Evolutionary conservation across 2,888 invertebrate genomes (phyloP).

Genomic region (Acleris literana): DNA sequence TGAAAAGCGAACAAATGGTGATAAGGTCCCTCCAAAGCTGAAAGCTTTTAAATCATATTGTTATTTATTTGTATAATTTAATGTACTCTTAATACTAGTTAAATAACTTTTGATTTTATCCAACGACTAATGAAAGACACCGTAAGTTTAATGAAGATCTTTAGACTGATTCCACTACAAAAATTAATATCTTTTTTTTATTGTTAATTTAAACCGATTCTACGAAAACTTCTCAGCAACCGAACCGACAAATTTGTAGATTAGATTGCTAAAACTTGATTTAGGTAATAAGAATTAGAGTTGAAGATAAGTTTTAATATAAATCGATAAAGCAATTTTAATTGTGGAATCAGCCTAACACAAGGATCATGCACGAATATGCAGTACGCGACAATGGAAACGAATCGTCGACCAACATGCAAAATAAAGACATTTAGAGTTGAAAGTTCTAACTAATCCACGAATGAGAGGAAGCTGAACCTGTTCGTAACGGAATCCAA

Average conservation of each 20-base stretch:
- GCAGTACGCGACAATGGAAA: conserved; percentile 60
- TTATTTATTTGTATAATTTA: conserved; percentile 8
- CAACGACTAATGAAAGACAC: conserved; percentile 32
- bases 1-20: conserved; percentile 14
- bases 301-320: not conserved
- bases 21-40: conserved; percentile 27
- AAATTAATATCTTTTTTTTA: not conserved
- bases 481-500: conserved; percentile 46
- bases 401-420: conserved; percentile 53
- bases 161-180: conserved; percentile 29
- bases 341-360: conserved; percentile 53
- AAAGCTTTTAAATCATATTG: conserved; percentile 15
- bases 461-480: conserved; percentile 46
- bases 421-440: conserved; percentile 52
- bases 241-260: too few species aligned
- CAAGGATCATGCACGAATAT: conserved; percentile 66
- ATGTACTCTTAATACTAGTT: conserved; percentile 42
- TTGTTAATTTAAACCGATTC: too few species aligned
- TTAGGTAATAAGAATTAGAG: too few species aligned
- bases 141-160: conserved; percentile 32
- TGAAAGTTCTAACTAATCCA: conserved; percentile 45
- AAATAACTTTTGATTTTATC: conserved; percentile 25
- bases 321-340: not conserved
- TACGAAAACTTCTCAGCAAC: too few species aligned
- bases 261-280: too few species aligned